phyloP scores from a whole-genome alignment of 2,797 vertebrate genomes.

The Alectoris magna region DNA sequence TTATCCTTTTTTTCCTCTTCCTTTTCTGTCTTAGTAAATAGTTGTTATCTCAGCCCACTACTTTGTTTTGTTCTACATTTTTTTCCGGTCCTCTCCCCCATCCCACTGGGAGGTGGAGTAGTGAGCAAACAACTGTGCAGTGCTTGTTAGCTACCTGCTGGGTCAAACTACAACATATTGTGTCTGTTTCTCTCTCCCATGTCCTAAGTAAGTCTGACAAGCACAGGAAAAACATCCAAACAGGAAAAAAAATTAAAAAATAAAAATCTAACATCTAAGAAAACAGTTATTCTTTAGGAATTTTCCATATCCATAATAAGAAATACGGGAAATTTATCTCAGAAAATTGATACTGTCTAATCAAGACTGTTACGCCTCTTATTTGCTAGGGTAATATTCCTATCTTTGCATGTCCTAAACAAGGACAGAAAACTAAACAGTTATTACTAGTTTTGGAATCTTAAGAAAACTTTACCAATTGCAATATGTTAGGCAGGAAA shows the following conservation, averaged over 20 bases:
- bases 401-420: background rate
- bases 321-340: background rate
- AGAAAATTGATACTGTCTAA: background rate
- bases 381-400: background rate
- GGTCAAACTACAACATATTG: background rate
- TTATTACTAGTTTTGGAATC: slow-evolving; percentile 33
- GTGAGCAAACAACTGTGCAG: background rate
- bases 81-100: background rate
- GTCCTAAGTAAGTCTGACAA: background rate
- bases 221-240: background rate
- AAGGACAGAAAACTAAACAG: slow-evolving; percentile 18
- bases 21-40: background rate
- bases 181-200: background rate
- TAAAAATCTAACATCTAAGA: background rate
- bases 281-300: background rate
- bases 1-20: background rate
- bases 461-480: slow-evolving; percentile 31
- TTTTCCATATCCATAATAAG: background rate
- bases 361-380: background rate
- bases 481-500: slow-evolving; percentile 33
- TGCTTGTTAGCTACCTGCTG: background rate
- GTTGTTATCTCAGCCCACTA: background rate
- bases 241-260: background rate
- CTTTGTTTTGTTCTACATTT: background rate
- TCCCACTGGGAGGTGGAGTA: background rate